Conservation (phyloP, 2,113 vertebrate species). For the Sylvilagus bachmani region DNA sequence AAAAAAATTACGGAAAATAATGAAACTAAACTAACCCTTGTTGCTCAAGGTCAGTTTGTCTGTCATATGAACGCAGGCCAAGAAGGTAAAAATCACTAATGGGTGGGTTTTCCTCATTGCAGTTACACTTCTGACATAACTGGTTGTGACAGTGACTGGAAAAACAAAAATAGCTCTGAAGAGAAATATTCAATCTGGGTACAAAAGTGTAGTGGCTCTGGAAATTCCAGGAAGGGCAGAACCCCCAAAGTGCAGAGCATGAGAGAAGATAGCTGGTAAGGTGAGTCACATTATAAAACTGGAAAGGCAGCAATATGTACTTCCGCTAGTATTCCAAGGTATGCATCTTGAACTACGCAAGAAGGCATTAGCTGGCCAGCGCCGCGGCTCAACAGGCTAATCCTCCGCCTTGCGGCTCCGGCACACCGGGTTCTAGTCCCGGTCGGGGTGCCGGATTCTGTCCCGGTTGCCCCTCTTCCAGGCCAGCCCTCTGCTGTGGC, state of each 20-base stretch:
- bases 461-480: no score
- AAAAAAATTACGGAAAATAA: not conserved
- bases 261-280: no score
- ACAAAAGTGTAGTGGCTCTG: not conserved
- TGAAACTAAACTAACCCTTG: not conserved
- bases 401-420: no score
- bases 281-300: rapidly evolving
- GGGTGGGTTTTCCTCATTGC: not conserved
- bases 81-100: not conserved
- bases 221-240: not conserved
- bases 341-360: not conserved
- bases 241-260: not conserved
- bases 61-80: not conserved
- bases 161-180: not conserved
- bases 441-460: no score
- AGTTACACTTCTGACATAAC: not conserved
- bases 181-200: not conserved
- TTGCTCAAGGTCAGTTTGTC: not conserved
- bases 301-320: not conserved
- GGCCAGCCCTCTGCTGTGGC: no score
- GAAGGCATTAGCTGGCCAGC: not conserved
- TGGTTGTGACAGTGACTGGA: not conserved
- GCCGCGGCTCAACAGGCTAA: no score
- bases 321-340: not conserved
- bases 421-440: no score